Conservation (phyloP, 2,797 vertebrate genomes). For the Oryzias dopingdopingensis region DNA sequence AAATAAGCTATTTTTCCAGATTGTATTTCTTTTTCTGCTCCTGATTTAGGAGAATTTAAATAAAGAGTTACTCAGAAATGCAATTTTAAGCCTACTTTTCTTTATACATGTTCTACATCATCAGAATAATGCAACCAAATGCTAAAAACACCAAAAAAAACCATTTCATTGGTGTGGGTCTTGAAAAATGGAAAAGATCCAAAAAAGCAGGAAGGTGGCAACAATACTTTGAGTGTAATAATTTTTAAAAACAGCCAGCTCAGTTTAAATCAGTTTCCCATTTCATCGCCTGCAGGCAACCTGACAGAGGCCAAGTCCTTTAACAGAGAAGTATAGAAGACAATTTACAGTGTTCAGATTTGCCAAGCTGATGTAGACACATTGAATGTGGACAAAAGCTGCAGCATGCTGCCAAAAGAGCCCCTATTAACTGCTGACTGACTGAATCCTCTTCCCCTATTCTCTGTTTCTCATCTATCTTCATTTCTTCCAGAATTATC, state of each 20-base stretch:
- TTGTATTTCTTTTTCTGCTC: too few relatives aligned
- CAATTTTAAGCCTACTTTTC: too few relatives aligned
- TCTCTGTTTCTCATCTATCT: neutral
- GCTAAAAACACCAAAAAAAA: too few relatives aligned
- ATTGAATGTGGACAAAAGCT: slow-evolving; percentile 22
- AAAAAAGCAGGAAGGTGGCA: slow-evolving; percentile 8
- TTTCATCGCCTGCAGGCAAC: slow-evolving; percentile 12
- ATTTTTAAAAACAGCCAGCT: slow-evolving; percentile 20
- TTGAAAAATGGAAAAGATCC: too few relatives aligned
- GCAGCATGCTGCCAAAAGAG: slow-evolving; percentile 19
- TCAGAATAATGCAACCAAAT: too few relatives aligned
- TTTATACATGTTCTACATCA: too few relatives aligned
- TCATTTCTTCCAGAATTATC: neutral
- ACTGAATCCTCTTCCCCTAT: slow-evolving; percentile 4
- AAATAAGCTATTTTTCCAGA: too few relatives aligned
- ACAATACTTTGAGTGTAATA: slow-evolving; percentile 4
- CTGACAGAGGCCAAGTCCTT: slow-evolving; percentile 13
- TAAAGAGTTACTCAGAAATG: too few relatives aligned
- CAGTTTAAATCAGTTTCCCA: slow-evolving; percentile 20
- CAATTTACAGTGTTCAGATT: slow-evolving; percentile 25
- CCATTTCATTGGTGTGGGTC: too few relatives aligned
- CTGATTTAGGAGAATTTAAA: too few relatives aligned
- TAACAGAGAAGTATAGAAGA: slow-evolving; percentile 20
- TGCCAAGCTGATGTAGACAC: slow-evolving; percentile 31
- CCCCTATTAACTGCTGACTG: slow-evolving; percentile 19